Evolutionary conservation across 2,113 vertebrate species (phyloP), one percentile per base, ranked within the genome.

Genomic region (Phyllostomus hastatus): DNA sequence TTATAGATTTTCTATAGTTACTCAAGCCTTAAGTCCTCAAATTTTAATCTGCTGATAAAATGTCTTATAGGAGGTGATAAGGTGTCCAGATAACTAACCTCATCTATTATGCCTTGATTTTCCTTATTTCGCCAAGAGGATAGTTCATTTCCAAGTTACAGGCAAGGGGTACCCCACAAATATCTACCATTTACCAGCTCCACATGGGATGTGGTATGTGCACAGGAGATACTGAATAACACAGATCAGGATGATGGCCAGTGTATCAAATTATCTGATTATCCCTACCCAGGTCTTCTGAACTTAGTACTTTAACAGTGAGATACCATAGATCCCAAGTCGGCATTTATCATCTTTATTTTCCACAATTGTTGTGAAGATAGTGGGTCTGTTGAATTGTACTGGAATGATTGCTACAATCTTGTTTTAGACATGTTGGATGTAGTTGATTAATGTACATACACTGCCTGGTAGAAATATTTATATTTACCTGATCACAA

Each of bases 311-410:
- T 82, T 73, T n/a, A 88, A 43, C 31, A 75, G 50, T 70, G 72
- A 73, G 50, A 50, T 41, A n/a, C 10, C 48, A 1, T 59, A 79
- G 17, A 50, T 48, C 57, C 81, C 16, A 87, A 50, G n/a, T 70
- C 28, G 46, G 59, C 41, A 59, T 64, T 83, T 75, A 69, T 50
- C n/a, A 80, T 87, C 12, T 96, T 97, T 66, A 41, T 95, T 96
- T 91, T 91, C 67, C 24, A 88, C 33, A 41, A 24, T 61, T 72
- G 10, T 17, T 64, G 4, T 66, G 59, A 96, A 80, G 28, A 43
- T 83, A 85, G 54, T 78, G 59, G 31, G 11, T 22, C 22, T 67
- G 87, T 72, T 82, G 33, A 70, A 88, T 96, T 83, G 10, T 50
- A 57, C 24, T 59, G 16, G 16, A 70, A 59, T 78, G 84, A 70